phyloP scores from a whole-genome alignment of 2,113 vertebrate genomes.

The Aldabrachelys gigantea region DNA sequence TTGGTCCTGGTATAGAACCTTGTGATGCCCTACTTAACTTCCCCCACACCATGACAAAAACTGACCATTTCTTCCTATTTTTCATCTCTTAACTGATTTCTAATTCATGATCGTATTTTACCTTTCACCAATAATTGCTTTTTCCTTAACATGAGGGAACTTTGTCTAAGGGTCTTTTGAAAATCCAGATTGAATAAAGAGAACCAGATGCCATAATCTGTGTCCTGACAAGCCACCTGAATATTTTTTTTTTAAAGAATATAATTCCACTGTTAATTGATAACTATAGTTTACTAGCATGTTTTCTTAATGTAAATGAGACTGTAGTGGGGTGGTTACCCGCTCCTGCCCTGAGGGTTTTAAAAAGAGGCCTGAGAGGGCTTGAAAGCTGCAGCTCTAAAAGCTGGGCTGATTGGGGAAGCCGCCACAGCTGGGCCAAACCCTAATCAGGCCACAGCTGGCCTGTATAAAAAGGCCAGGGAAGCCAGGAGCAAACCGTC shows the following conservation, averaged over 20 bases:
- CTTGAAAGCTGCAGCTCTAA: too few relatives aligned
- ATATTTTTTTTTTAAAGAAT: not conserved
- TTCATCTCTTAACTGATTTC: not conserved
- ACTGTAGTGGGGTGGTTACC: too few relatives aligned
- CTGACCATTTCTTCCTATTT: too few relatives aligned
- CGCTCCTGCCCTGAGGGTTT: too few relatives aligned
- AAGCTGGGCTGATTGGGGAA: too few relatives aligned
- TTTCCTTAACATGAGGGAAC: not conserved
- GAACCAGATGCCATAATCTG: too few relatives aligned
- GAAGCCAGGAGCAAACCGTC: too few relatives aligned
- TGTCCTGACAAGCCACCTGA: not conserved
- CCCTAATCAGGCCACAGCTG: too few relatives aligned
- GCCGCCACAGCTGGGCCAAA: too few relatives aligned
- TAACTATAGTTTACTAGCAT: not conserved
- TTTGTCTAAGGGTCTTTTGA: not conserved
- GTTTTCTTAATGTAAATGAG: not conserved
- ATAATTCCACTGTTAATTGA: not conserved
- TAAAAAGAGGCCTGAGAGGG: too few relatives aligned
- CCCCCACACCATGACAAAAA: not conserved
- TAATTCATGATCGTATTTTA: not conserved
- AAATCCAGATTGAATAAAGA: not conserved
- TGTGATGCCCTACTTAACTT: fast-evolving
- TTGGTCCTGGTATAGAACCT: not conserved
- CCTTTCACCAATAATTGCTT: not conserved
- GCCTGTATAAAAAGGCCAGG: too few relatives aligned